Evolutionary conservation across 2,888 invertebrate species (phyloP).

Genomic region (Acanthosepion lycidas): DNA sequence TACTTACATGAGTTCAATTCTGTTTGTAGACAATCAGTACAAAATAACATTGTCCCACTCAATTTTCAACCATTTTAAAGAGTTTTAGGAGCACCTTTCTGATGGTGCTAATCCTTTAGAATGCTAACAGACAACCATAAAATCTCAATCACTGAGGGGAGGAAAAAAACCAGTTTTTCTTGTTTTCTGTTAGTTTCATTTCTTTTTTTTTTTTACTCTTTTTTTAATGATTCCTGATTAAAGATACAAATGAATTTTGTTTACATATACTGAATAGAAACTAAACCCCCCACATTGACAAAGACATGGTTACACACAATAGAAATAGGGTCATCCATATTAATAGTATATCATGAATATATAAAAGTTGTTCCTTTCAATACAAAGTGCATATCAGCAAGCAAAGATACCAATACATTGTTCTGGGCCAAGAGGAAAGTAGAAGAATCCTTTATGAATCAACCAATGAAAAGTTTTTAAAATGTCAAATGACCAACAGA

Average conservation of each 20-base stretch:
- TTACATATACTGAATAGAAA: not conserved
- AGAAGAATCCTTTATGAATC: not conserved
- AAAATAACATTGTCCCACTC: not conserved
- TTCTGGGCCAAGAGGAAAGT: not conserved
- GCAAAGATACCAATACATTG: not conserved
- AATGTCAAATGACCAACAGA: not conserved
- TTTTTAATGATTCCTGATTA: not conserved
- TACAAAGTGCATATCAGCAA: not conserved
- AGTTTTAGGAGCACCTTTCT: not conserved
- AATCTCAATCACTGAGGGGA: not conserved
- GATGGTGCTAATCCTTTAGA: not conserved
- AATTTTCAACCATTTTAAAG: not conserved
- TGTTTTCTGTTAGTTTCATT: not conserved
- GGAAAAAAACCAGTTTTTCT: not conserved
- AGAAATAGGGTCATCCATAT: not conserved
- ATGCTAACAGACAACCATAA: not conserved
- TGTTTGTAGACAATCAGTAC: not conserved
- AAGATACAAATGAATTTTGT: not conserved
- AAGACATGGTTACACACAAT: not conserved
- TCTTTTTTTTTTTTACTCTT: not conserved
- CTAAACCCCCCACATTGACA: not conserved
- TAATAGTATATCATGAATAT: not conserved
- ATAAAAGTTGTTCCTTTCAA: not conserved
- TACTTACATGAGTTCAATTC: not conserved
- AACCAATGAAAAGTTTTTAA: not conserved